These are phyloP conservation scores for Apoda limacodes DNA, from an alignment of 2,888 invertebrate species.

Conservation along the genomic window DNA sequence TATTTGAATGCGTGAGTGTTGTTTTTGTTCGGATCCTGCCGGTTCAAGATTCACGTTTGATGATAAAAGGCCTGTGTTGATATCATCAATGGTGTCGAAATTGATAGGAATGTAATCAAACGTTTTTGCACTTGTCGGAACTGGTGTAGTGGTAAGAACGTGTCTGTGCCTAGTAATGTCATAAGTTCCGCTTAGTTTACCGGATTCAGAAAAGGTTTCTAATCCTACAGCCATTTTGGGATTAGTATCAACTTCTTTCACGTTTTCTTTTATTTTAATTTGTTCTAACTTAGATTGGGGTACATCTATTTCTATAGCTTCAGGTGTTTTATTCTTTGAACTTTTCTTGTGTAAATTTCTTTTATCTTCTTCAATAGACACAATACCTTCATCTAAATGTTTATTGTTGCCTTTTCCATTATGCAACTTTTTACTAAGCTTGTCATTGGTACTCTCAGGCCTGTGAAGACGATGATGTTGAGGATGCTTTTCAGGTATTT, in stretches of 20 bases:
- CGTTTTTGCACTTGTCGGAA: constrained; percentile 39
- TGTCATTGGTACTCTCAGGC: constrained; percentile 55
- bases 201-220: constrained; percentile 61
- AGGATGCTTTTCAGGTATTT: constrained; percentile 70
- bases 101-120: constrained; percentile 61
- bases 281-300: constrained; percentile 60
- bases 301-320: constrained; percentile 58
- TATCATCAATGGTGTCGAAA: constrained; percentile 61
- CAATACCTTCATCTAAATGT: constrained; percentile 52
- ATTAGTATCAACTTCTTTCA: constrained; percentile 56
- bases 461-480: constrained; percentile 42
- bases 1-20: constrained; percentile 81
- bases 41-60: constrained; percentile 69
- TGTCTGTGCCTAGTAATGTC: constrained; percentile 68
- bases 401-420: constrained; percentile 42
- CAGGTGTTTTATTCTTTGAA: constrained; percentile 45
- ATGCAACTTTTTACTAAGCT: constrained; percentile 46
- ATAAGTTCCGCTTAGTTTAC: constrained; percentile 44
- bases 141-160: constrained; percentile 64
- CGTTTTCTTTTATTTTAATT: constrained; percentile 60
- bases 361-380: constrained; percentile 61
- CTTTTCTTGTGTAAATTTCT: constrained; percentile 43
- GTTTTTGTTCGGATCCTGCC: constrained; percentile 76
- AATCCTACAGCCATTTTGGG: constrained; percentile 53
- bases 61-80: constrained; percentile 54